These are phyloP conservation scores for Coecobrya sp. DNA, from an alignment of 2,888 invertebrate genomes.

Conservation along the genomic window DNA sequence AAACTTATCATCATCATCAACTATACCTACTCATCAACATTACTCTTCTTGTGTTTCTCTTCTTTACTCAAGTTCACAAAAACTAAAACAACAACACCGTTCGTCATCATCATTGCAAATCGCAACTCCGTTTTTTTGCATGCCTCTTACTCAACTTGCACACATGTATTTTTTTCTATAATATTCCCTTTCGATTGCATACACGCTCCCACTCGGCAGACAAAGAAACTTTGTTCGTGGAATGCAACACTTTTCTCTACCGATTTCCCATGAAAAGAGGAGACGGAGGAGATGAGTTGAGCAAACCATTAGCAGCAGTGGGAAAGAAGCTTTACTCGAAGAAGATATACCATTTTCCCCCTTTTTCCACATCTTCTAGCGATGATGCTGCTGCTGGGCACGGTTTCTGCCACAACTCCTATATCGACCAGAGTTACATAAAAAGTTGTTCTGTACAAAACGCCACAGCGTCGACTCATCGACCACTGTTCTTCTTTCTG, in stretches of 20 bases:
- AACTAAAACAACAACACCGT: not conserved
- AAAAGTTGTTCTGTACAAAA: not conserved
- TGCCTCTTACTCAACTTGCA: not conserved
- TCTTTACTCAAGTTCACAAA: too few relatives aligned
- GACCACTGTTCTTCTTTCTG: constrained; percentile 19
- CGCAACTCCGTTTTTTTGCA: not conserved
- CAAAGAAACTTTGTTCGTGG: constrained; percentile 41
- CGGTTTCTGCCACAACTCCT: not conserved
- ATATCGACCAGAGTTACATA: not conserved
- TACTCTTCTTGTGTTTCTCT: too few relatives aligned
- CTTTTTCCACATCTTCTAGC: not conserved
- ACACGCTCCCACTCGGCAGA: not conserved
- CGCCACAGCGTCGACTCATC: constrained; percentile 31
- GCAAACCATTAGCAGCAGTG: not conserved
- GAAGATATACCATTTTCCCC: not conserved
- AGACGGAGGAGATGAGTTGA: constrained; percentile 2
- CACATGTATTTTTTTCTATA: not conserved
- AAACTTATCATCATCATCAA: not conserved
- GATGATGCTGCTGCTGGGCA: not conserved
- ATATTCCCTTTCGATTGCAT: not conserved
- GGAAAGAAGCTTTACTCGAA: not conserved
- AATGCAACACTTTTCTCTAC: constrained; percentile 25
- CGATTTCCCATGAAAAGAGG: not conserved
- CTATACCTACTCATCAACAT: not conserved
- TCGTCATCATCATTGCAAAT: not conserved